Evolutionary conservation across 2,113 vertebrate genomes (phyloP).

Genomic region (Eretmochelys imbricata): DNA sequence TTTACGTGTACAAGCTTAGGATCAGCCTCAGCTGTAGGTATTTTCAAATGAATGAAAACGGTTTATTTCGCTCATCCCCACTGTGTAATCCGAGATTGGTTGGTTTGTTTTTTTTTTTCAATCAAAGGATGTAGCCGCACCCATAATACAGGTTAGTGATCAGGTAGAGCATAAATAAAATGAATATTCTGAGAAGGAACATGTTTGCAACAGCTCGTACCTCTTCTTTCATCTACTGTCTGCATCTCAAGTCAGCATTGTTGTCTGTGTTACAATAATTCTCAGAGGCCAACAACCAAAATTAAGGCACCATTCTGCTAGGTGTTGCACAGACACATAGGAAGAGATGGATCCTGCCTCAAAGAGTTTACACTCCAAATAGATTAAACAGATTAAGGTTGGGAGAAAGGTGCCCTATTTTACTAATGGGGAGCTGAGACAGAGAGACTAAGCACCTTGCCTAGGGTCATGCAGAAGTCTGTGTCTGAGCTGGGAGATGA

Average conservation of each 20-base stretch:
- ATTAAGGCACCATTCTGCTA: not conserved
- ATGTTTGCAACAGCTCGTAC: not conserved
- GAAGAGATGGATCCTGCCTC: not conserved
- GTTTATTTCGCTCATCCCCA: slow-evolving; percentile 65
- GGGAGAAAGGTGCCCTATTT: not conserved
- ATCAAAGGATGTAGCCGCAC: not conserved
- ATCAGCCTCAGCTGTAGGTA: accelerated
- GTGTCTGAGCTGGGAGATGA: not conserved
- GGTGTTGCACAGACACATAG: not conserved
- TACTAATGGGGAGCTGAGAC: not conserved
- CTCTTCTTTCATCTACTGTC: not conserved
- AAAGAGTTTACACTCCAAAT: not conserved
- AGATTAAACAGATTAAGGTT: not conserved
- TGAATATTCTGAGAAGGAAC: not conserved
- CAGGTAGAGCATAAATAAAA: not conserved
- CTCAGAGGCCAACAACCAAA: not conserved
- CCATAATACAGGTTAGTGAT: not conserved
- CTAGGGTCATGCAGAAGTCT: not conserved
- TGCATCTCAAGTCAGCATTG: not conserved
- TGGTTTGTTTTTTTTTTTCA: not conserved
- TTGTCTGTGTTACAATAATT: not conserved
- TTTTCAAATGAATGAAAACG: not conserved
- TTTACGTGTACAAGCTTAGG: not conserved
- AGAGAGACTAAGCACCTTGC: not conserved
- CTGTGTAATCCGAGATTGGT: slow-evolving; percentile 42